Percentiles rank a stretch among this genome's conserved stretches.
Evolutionary conservation across 2,888 invertebrate genomes (phyloP).

Genomic region (Mylabris sibirica): DNA sequence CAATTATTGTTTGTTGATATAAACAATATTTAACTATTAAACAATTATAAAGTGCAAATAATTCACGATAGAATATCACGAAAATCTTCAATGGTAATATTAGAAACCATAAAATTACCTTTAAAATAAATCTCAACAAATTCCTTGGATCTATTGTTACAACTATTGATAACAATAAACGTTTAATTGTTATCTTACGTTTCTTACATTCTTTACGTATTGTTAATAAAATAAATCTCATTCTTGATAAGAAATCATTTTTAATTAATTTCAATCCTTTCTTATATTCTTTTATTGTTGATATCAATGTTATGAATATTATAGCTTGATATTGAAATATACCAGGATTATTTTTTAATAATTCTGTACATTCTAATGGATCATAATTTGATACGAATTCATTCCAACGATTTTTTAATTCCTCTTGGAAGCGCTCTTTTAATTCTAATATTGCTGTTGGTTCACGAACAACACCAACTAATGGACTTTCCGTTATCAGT

Average conservation of each 20-base stretch:
- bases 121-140: constrained; percentile 46
- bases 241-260: constrained; percentile 61
- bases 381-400: constrained; percentile 81
- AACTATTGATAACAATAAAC: constrained; percentile 56
- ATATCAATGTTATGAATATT: constrained; percentile 70
- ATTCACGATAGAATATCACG: constrained; percentile 58
- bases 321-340: constrained; percentile 70
- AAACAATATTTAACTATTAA: constrained; percentile 54
- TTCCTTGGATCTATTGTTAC: constrained; percentile 62
- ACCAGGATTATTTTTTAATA: constrained; percentile 68
- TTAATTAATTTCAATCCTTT: constrained; percentile 63
- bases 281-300: constrained; percentile 69
- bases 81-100: constrained; percentile 56
- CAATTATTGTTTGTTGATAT: constrained; percentile 56
- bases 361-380: constrained; percentile 75
- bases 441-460: constrained; percentile 72
- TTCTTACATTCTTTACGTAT: constrained; percentile 51
- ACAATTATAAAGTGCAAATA: constrained; percentile 58
- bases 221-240: constrained; percentile 60
- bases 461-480: constrained; percentile 66
- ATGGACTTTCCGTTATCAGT: constrained; percentile 59
- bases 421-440: constrained; percentile 72
- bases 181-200: constrained; percentile 48
- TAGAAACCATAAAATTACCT: constrained; percentile 47
- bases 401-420: constrained; percentile 79